phyloP scores from a whole-genome alignment of 2,113 vertebrate species.

The Scortum barcoo region DNA sequence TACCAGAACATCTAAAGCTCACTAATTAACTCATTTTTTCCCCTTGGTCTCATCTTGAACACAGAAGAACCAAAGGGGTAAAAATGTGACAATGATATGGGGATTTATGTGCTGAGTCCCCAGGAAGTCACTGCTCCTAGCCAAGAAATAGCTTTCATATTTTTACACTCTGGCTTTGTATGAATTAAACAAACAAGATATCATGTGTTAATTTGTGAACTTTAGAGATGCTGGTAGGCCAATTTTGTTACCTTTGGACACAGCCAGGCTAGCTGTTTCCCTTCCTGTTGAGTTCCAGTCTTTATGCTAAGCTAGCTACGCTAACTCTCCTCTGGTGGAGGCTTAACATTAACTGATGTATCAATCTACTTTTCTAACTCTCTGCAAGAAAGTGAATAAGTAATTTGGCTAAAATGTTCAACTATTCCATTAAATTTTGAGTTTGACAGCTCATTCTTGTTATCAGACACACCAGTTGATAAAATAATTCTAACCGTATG shows the following conservation, averaged over 20 bases:
- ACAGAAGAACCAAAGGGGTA: too few species aligned
- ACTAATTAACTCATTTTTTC: too few species aligned
- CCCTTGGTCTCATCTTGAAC: too few species aligned
- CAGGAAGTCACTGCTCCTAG: too few species aligned
- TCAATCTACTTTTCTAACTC: neutral
- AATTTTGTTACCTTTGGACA: neutral
- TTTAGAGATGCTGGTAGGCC: neutral
- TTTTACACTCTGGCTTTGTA: too few species aligned
- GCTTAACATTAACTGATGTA: neutral
- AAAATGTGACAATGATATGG: too few species aligned
- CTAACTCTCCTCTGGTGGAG: neutral
- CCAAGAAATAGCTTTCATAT: too few species aligned
- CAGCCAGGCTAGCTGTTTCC: neutral
- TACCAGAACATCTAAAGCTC: too few species aligned
- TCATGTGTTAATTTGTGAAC: neutral
- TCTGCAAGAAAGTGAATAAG: neutral
- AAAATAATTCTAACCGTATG: neutral
- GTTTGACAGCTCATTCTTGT: neutral
- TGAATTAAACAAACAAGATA: too few species aligned
- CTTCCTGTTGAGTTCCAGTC: neutral
- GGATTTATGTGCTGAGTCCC: too few species aligned
- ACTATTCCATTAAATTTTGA: neutral
- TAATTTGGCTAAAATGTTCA: too few species aligned
- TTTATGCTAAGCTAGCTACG: neutral
- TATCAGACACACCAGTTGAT: neutral